Evolutionary conservation across 1,140 invertebrate genomes (phyloP), one percentile per base, ranked within the genome.

Genomic region (Megalopta genalis): DNA sequence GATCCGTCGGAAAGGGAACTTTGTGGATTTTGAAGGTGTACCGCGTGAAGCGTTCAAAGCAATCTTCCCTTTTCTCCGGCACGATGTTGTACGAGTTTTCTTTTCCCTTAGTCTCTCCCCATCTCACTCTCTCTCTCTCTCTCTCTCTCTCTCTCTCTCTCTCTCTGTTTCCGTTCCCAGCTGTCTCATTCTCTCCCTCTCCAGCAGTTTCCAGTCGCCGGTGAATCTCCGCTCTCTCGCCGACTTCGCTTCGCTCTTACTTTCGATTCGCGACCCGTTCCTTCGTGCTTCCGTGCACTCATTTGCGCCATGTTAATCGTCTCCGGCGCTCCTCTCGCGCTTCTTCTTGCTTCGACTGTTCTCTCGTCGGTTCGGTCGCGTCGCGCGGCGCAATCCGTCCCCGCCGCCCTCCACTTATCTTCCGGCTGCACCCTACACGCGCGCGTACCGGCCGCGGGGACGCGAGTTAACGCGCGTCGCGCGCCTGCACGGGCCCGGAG

Each of bases 221-320:
- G 77, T 74, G 59, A 74, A 77, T 71, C 74, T 84, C 83, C 74
- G 68, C 73, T 80, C 82, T 54, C 49, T 6, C 54, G 54, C 80
- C 78, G 81, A 81, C 84, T 84, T 69, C 81, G 75, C 84, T 84
- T 84, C 57, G 62, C 69, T 81, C 62, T 70, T 81, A 77, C 83
- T 70, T 83, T 77, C 82, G 76, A 75, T 78, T 32, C 64, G 52
- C 69, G 74, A 57, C 77, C 71, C 72, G 64, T 79, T 65, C 27
- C 77, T 54, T 81, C 52, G 59, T 71, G 81, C 77, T 79, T 74
- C 62, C 70, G 23, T 74, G 52, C 77, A 76, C 54, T 67, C 59
- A 67, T 78, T 81, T 69, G 62, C 83, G 46, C 67, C 57, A 57
- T 52, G 49, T 67, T 72, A 65, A 54, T 49, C 52, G 60, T 77